phyloP scores from a whole-genome alignment of 2,888 invertebrate species.

The Dusona sp. region DNA sequence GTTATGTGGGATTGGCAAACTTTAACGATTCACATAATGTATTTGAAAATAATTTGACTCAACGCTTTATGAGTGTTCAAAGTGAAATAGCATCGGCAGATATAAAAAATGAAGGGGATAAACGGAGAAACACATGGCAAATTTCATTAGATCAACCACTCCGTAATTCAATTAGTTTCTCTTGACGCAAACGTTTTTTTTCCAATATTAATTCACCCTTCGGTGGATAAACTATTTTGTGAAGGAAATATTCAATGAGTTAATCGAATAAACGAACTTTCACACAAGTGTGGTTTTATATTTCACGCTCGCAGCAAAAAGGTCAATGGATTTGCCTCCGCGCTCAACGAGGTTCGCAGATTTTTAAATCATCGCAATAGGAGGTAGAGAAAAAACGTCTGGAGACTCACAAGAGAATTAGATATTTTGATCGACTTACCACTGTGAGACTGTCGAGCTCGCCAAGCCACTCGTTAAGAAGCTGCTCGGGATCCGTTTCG shows the following conservation, averaged over 20 bases:
- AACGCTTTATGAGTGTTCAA: not conserved
- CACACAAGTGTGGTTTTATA: not conserved
- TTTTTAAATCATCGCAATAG: slow-evolving; percentile 17
- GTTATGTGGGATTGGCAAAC: not conserved
- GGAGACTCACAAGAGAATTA: slow-evolving; percentile 13
- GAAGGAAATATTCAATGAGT: not conserved
- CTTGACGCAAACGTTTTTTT: not conserved
- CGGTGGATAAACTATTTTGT: not conserved
- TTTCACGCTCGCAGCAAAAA: not conserved
- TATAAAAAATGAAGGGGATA: not conserved
- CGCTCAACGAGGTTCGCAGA: slow-evolving; percentile 41
- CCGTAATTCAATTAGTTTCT: not conserved
- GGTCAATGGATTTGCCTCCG: slow-evolving; percentile 12
- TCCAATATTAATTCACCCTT: slow-evolving; percentile 1
- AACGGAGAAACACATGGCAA: not conserved
- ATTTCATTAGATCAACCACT: not conserved
- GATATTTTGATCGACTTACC: slow-evolving; percentile 86
- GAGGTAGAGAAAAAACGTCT: not conserved
- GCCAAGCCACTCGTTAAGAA: slow-evolving; percentile 92
- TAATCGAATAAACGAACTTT: not conserved
- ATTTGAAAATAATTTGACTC: not conserved
- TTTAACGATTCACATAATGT: not conserved
- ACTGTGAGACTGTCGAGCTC: slow-evolving; percentile 91
- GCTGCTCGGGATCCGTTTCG: slow-evolving; percentile 90
- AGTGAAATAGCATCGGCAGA: not conserved